These are phyloP conservation scores for Caenorhabditis doughertyi DNA, from an alignment of 2,888 invertebrate species.

Conservation along the genomic window DNA sequence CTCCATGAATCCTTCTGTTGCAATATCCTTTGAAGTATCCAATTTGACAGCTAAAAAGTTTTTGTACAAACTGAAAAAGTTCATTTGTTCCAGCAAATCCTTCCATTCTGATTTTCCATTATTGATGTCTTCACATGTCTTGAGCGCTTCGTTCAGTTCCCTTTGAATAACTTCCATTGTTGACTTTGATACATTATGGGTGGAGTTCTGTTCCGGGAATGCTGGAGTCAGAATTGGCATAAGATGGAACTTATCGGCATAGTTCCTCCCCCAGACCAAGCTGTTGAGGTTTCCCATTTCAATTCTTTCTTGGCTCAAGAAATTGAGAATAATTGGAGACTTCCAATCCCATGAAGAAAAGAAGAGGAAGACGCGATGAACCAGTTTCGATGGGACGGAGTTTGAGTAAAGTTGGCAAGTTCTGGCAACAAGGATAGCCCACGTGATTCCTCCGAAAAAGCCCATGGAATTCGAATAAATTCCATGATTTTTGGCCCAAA, in stretches of 20 bases:
- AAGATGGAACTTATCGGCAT: slow-evolving; percentile 83
- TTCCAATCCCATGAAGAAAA: slow-evolving; percentile 99
- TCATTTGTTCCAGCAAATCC: slow-evolving; percentile 93
- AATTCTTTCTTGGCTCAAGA: no score
- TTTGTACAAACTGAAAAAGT: slow-evolving; percentile 87
- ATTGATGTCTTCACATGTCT: slow-evolving; percentile 89
- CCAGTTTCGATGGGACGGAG: slow-evolving; percentile 93
- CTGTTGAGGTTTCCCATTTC: no score
- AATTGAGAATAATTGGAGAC: slow-evolving; percentile 84
- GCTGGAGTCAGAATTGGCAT: slow-evolving; percentile 99
- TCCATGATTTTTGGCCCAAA: slow-evolving; percentile 85
- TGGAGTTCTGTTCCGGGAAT: slow-evolving; percentile 99
- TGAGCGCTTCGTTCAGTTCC: slow-evolving; percentile 89
- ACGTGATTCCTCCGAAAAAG: slow-evolving; percentile 95
- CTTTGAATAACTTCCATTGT: slow-evolving; percentile 94
- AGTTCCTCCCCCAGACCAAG: not conserved
- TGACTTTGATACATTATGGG: slow-evolving; percentile 96
- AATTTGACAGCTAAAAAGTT: slow-evolving; percentile 87
- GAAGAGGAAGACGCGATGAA: slow-evolving; percentile 98
- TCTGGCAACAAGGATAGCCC: slow-evolving; percentile 99
- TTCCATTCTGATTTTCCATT: slow-evolving; percentile 91
- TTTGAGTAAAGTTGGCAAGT: slow-evolving; percentile 99
- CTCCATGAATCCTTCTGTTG: slow-evolving; percentile 86
- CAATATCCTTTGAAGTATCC: slow-evolving; percentile 70
- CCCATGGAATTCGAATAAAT: slow-evolving; percentile 98